Conservation (phyloP, 1,140 invertebrate species). For the Lordiphosa clarofinis region DNA sequence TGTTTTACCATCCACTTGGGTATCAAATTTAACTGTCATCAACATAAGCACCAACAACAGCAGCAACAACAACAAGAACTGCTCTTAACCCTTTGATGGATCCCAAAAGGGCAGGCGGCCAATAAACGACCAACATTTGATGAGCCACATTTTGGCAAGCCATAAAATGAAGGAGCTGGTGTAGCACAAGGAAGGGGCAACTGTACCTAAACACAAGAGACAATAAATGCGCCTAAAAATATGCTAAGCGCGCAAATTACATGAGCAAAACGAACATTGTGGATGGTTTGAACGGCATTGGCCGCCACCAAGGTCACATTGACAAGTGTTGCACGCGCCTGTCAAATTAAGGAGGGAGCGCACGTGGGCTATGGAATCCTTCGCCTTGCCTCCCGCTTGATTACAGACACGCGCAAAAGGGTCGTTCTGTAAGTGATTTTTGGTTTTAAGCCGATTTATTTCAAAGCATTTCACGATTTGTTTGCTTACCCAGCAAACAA, state of each 20-base stretch:
- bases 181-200: neutral
- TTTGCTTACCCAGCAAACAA: slow-evolving; percentile 35
- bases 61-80: neutral
- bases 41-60: too few relatives aligned
- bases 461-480: slow-evolving; percentile 50
- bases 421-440: slow-evolving; percentile 47
- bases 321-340: slow-evolving; percentile 75
- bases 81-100: slow-evolving; percentile 34
- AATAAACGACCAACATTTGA: slow-evolving; percentile 43
- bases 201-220: slow-evolving; percentile 15
- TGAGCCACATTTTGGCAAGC: slow-evolving; percentile 44
- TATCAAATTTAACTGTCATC: slow-evolving; percentile 12
- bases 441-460: slow-evolving; percentile 62
- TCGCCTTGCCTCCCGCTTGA: slow-evolving; percentile 46
- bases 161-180: slow-evolving; percentile 12
- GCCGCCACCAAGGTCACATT: slow-evolving; percentile 66
- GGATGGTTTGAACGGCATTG: slow-evolving; percentile 45
- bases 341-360: slow-evolving; percentile 21
- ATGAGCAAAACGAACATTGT: slow-evolving; percentile 8
- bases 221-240: slow-evolving; percentile 59
- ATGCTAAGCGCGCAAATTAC: slow-evolving; percentile 61
- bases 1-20: slow-evolving; percentile 3
- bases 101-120: slow-evolving; percentile 8
- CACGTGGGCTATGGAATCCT: neutral
- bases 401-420: slow-evolving; percentile 63